Conservation (phyloP, 2,888 invertebrate species). For the Phyto melanocephala region DNA sequence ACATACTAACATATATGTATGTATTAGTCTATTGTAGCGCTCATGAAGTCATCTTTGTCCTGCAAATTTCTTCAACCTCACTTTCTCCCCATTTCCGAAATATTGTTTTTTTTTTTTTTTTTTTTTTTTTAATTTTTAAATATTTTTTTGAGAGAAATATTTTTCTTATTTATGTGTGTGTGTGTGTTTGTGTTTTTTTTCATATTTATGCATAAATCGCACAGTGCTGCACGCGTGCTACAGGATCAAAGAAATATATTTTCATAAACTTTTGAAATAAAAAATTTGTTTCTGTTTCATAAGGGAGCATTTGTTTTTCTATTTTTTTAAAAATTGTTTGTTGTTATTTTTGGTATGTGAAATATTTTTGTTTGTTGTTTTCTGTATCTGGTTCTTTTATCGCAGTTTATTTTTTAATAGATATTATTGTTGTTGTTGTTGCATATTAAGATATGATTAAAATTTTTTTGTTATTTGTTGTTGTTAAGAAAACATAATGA, state of each 20-base stretch:
- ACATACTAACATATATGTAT: too few relatives aligned
- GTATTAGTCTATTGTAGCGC: too few relatives aligned
- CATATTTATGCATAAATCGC: slow-evolving; percentile 33
- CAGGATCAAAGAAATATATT: slow-evolving; percentile 59
- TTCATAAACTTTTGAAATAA: slow-evolving; percentile 26
- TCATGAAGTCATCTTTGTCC: too few relatives aligned
- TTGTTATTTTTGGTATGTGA: slow-evolving; percentile 38
- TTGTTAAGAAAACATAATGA: neutral
- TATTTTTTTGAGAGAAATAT: slow-evolving; percentile 4
- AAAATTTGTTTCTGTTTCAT: neutral
- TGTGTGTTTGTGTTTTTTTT: neutral
- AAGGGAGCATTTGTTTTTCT: neutral
- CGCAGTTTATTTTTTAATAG: slow-evolving; percentile 20
- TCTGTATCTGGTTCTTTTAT: neutral
- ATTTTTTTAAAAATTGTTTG: slow-evolving; percentile 25
- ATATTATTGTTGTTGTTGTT: neutral
- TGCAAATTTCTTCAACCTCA: too few relatives aligned
- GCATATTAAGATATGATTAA: slow-evolving; percentile 21
- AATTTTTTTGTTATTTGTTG: neutral
- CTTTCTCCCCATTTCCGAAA: too few relatives aligned
- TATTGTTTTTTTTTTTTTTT: too few relatives aligned
- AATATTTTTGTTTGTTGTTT: slow-evolving; percentile 13
- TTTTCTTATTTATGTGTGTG: neutral
- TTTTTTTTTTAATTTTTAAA: neutral
- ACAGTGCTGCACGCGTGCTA: neutral